These are phyloP conservation scores for Anguilla marmorata DNA, from an alignment of 2,797 vertebrate species.

Conservation along the genomic window DNA sequence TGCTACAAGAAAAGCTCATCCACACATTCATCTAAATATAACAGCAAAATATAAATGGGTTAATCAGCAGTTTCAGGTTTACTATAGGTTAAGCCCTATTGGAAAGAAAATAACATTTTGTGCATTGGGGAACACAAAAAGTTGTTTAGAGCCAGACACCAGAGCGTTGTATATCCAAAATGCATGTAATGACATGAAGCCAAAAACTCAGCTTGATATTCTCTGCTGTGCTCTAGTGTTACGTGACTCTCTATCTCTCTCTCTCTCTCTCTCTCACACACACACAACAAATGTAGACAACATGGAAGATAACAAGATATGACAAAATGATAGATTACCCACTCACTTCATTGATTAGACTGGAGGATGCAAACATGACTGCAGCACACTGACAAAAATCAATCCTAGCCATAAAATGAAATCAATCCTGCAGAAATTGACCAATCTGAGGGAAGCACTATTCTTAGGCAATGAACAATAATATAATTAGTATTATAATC, in stretches of 20 bases:
- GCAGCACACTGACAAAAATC: constrained; percentile 51
- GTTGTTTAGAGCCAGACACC: neutral
- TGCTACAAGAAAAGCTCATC: neutral
- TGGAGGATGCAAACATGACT: constrained; percentile 48
- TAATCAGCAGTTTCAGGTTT: neutral
- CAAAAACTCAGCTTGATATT: neutral
- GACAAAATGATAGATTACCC: constrained; percentile 59
- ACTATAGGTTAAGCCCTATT: neutral
- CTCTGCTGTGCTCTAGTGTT: too few relatives aligned
- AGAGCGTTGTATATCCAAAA: neutral
- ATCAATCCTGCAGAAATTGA: constrained; percentile 54
- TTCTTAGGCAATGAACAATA: constrained; percentile 29
- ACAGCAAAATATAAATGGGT: neutral
- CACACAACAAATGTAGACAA: constrained; percentile 34
- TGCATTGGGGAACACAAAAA: neutral
- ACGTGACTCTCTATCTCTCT: neutral
- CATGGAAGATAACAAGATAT: constrained; percentile 43
- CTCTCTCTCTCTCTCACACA: neutral
- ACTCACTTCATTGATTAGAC: constrained; percentile 50
- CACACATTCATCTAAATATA: neutral
- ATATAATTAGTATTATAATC: constrained; percentile 22
- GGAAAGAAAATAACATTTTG: neutral
- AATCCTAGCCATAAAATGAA: constrained; percentile 53
- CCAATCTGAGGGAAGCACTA: constrained; percentile 32
- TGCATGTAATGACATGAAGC: neutral